Conservation (phyloP, 2,113 vertebrate genomes). For the Fregetta grallaria region DNA sequence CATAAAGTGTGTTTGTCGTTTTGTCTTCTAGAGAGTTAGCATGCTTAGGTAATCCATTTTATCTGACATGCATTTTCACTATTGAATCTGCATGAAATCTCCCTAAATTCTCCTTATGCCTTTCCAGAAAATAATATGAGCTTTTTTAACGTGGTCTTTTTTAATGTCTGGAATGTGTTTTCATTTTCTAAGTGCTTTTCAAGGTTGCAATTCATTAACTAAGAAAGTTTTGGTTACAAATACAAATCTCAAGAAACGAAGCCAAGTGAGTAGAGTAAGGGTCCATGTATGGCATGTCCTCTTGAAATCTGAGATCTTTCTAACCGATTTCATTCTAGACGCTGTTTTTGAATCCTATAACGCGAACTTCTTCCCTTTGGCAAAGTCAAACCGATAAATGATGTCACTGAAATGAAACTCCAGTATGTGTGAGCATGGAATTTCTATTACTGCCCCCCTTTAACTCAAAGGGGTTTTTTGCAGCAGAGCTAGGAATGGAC, state of each 20-base stretch:
- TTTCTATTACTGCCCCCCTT: background rate
- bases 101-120: slow-evolving; percentile 17
- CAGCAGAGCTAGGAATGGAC: background rate
- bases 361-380: background rate
- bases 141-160: background rate
- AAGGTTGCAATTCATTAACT: background rate
- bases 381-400: background rate
- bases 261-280: background rate
- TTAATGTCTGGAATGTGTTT: slow-evolving; percentile 17
- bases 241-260: background rate
- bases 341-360: background rate
- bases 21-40: background rate
- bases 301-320: background rate
- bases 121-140: slow-evolving; percentile 31
- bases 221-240: background rate
- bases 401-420: slow-evolving; percentile 44
- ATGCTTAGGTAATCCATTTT: background rate
- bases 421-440: background rate
- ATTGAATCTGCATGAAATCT: slow-evolving; percentile 32
- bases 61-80: background rate
- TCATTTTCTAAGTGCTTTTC: slow-evolving; percentile 43
- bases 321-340: background rate
- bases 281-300: background rate
- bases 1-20: background rate
- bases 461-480: background rate